Evolutionary conservation across 2,888 invertebrate genomes (phyloP).

Genomic region (Lamproptera curius): DNA sequence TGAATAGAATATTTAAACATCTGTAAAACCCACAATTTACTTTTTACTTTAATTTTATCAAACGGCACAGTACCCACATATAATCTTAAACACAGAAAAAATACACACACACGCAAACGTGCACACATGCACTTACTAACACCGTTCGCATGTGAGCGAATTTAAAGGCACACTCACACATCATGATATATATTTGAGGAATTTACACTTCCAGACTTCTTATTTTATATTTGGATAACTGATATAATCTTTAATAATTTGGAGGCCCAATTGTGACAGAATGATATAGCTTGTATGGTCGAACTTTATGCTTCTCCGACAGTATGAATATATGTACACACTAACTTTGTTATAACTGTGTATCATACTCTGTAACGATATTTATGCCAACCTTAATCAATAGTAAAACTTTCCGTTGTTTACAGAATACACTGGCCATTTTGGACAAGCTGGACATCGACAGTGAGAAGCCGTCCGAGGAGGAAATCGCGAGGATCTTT

Average conservation of each 20-base stretch:
- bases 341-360: background rate
- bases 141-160: no score
- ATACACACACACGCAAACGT: no score
- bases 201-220: no score
- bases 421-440: slow-evolving; percentile 95
- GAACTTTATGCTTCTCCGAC: background rate
- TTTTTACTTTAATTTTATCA: no score
- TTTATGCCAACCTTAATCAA: slow-evolving; percentile 13
- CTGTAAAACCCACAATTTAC: no score
- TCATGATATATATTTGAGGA: no score
- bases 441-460: slow-evolving; percentile 97
- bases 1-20: no score
- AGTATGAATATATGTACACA: background rate
- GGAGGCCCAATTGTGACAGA: background rate
- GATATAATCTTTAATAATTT: background rate
- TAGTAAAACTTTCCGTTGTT: slow-evolving; percentile 33
- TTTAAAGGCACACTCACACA: no score
- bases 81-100: no score
- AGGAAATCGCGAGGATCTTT: slow-evolving; percentile 95
- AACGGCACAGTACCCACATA: no score
- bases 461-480: slow-evolving; percentile 93
- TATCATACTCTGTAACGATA: background rate
- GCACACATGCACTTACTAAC: no score
- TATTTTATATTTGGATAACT: no score
- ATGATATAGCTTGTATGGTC: background rate